A percentile compares a stretch with the other conserved stretches of the same genome.
Evolutionary conservation across 2,113 vertebrate genomes (phyloP).

Genomic region (Emberiza fucata): DNA sequence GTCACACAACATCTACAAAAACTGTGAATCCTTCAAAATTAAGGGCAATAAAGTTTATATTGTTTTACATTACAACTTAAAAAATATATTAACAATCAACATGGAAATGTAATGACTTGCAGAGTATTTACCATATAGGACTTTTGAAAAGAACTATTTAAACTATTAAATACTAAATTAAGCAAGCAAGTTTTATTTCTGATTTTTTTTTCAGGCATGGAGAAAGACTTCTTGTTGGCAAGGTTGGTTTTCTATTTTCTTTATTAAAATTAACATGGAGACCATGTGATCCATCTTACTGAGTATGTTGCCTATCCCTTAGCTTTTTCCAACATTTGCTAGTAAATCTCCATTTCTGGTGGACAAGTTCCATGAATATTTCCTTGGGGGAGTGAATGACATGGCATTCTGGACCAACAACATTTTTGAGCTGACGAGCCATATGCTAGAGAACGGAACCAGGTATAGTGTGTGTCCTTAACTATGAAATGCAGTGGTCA

Average conservation of each 20-base stretch:
- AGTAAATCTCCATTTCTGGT: conserved; percentile 77
- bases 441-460: conserved; percentile 75
- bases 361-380: conserved; percentile 80
- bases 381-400: conserved; percentile 79
- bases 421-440: conserved; percentile 69
- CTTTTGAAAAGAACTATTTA: neutral
- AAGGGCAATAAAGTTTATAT: neutral
- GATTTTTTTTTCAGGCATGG: conserved; percentile 68
- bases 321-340: conserved; percentile 75
- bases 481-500: neutral
- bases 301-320: neutral
- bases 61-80: neutral
- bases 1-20: neutral
- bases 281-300: neutral
- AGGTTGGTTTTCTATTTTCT: conserved; percentile 55
- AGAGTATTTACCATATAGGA: neutral
- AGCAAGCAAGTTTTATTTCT: neutral
- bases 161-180: neutral
- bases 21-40: neutral
- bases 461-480: conserved; percentile 48
- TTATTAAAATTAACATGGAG: neutral
- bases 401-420: conserved; percentile 77
- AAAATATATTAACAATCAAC: neutral
- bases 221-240: conserved; percentile 70
- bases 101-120: neutral